A percentile compares a stretch with the other conserved stretches of the same genome.
Conservation (phyloP, 2,797 vertebrate genomes). For the Catostomus latipinnis region DNA sequence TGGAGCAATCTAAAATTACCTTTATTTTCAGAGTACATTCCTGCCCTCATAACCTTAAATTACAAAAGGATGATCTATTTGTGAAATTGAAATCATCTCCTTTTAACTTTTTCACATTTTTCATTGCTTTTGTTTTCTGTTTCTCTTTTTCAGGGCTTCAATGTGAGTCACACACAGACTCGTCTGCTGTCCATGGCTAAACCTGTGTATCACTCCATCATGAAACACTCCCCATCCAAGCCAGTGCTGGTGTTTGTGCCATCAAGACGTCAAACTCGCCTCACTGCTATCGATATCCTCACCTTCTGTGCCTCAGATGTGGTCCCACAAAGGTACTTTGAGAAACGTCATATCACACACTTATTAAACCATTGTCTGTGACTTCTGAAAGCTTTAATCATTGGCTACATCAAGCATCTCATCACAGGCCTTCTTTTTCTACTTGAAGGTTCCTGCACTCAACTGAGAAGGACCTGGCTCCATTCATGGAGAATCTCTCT, state of each 20-base stretch:
- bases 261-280: constrained; percentile 94
- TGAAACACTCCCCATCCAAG: constrained; percentile 97
- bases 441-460: constrained; percentile 91
- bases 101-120: neutral
- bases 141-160: constrained; percentile 86
- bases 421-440: constrained; percentile 11
- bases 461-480: constrained; percentile 90
- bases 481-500: constrained; percentile 91
- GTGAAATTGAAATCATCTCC: no score
- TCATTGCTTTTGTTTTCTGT: no score
- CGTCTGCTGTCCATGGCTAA: constrained; percentile 97
- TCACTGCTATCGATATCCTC: constrained; percentile 97
- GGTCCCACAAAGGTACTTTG: constrained; percentile 88
- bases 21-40: neutral
- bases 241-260: constrained; percentile 96
- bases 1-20: neutral
- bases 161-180: constrained; percentile 98
- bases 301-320: constrained; percentile 97
- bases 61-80: neutral
- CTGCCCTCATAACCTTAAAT: neutral
- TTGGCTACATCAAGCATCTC: neutral
- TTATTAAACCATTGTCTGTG: neutral
- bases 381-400: neutral
- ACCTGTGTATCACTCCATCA: constrained; percentile 95
- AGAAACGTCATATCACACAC: constrained; percentile 8